phyloP scores from a whole-genome alignment of 2,797 vertebrate species.

The Silurus aristotelis region DNA sequence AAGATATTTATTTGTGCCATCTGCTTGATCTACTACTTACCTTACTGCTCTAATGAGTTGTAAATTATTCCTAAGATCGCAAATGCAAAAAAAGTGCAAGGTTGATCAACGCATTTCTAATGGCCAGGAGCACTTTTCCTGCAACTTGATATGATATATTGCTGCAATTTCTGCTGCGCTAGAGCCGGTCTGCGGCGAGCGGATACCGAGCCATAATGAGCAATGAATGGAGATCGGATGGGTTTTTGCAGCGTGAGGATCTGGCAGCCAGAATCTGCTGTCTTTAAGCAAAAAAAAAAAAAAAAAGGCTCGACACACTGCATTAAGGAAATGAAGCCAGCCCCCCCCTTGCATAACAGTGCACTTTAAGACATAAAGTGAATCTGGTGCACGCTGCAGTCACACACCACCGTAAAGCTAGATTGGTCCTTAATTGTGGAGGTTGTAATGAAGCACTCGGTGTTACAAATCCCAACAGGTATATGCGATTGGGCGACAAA shows the following conservation, averaged over 20 bases:
- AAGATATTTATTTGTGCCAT: background rate
- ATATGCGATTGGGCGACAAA: background rate
- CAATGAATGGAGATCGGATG: slow-evolving; percentile 49
- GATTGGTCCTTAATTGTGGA: background rate
- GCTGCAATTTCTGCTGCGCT: background rate
- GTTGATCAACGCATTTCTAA: background rate
- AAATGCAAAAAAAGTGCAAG: background rate
- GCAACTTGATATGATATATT: background rate
- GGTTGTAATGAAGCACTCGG: background rate
- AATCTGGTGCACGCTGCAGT: slow-evolving; percentile 5
- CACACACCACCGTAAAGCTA: background rate
- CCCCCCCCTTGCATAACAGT: slow-evolving; percentile 22
- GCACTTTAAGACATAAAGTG: slow-evolving; percentile 46
- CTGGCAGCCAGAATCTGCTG: slow-evolving; percentile 48
- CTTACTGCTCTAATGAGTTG: background rate
- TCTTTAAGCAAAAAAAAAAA: slow-evolving; percentile 29
- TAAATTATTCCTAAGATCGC: background rate
- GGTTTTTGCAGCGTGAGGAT: slow-evolving; percentile 48
- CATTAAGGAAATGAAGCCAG: slow-evolving; percentile 56
- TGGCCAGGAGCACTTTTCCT: background rate
- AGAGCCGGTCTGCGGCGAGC: background rate
- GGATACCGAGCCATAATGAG: slow-evolving; percentile 41
- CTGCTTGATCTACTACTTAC: background rate
- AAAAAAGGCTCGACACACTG: slow-evolving; percentile 19
- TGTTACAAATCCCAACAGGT: background rate